Base-by-base conservation (phyloP, 2,797 vertebrate species). In the Carapus acus region DNA sequence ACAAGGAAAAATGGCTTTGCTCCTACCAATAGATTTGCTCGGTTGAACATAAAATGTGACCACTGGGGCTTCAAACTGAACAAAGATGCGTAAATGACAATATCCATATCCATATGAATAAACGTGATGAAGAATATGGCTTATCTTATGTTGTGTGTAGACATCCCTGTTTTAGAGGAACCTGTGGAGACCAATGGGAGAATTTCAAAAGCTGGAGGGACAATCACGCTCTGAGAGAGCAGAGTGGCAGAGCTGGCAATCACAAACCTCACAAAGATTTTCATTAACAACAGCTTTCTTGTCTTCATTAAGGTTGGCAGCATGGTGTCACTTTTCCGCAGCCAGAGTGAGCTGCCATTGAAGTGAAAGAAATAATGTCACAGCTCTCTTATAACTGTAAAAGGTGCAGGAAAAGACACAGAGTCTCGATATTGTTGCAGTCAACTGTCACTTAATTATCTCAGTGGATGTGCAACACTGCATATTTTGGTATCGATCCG, bases 171-270 rank as follows among this genome's bases (percentile, higher is more conserved):
- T 23, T 54, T 69, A 56, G 74, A 74, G 62, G 57, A 67, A 73
- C 71, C 73, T 71, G 61, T n/a, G 23, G 50, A 74, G 72, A 70
- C 76, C 77, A 72, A 77, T 77, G 74, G 70, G 54, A 64, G 41
- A 67, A 58, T 73, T 58, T 51, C 54, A 54, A 71, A 67, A 43
- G 53, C 49, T 64, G 58, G 54, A 73, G 36, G 52, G 74, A 53
- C 55, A 49, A 41, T 40, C 17, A 18, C 7, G 17, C 16, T n/a
- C 11, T 21, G 20, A 48, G 18, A 65, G n/a, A n/a, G n/a, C n/a
- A n/a, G n/a, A n/a, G n/a, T n/a, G n/a, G 54, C n/a, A 2, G 65
- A 47, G 65, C 61, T 78, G 73, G 71, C 75, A 67, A 21, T 18
- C 57, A 59, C 52, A 18, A 43, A 67, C 60, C 47, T 65, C 49